These are phyloP conservation scores for Cynopterus sphinx DNA, from an alignment of 2,797 vertebrate genomes.

Conservation along the genomic window DNA sequence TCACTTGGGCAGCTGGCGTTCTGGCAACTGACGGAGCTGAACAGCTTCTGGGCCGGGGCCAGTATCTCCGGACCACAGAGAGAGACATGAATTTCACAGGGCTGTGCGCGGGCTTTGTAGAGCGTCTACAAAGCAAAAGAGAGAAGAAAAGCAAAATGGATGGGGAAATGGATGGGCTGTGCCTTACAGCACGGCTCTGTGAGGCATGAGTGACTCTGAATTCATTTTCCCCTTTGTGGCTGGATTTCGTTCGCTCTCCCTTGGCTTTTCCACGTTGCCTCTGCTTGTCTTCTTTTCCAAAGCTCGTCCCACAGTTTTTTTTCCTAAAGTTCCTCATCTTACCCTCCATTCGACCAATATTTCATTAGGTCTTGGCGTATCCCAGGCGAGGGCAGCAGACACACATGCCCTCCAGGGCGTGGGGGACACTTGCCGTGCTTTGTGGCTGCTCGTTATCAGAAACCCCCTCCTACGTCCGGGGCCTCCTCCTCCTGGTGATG, in stretches of 20 bases:
- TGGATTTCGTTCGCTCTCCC: background rate
- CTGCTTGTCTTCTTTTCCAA: background rate
- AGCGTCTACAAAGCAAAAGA: slow-evolving; percentile 27
- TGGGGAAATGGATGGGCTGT: background rate
- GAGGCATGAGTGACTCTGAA: background rate
- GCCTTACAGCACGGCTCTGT: background rate
- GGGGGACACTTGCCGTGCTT: accelerated
- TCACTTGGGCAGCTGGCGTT: slow-evolving; percentile 78
- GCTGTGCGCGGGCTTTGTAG: slow-evolving; percentile 18
- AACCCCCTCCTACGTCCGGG: background rate
- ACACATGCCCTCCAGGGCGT: background rate
- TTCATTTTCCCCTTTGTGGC: background rate
- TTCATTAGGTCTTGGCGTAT: background rate
- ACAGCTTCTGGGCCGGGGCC: slow-evolving; percentile 60
- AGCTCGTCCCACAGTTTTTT: background rate
- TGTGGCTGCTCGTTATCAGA: background rate
- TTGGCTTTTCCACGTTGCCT: background rate
- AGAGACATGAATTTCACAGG: background rate
- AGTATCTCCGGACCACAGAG: slow-evolving; percentile 56
- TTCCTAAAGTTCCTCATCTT: background rate
- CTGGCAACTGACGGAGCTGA: slow-evolving; percentile 43
- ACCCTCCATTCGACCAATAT: background rate
- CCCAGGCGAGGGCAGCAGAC: background rate
- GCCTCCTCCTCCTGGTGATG: background rate
- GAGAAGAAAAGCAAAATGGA: slow-evolving; percentile 26